phyloP scores from a whole-genome alignment of 2,888 invertebrate genomes.

The Nipponacmea schrenckii region DNA sequence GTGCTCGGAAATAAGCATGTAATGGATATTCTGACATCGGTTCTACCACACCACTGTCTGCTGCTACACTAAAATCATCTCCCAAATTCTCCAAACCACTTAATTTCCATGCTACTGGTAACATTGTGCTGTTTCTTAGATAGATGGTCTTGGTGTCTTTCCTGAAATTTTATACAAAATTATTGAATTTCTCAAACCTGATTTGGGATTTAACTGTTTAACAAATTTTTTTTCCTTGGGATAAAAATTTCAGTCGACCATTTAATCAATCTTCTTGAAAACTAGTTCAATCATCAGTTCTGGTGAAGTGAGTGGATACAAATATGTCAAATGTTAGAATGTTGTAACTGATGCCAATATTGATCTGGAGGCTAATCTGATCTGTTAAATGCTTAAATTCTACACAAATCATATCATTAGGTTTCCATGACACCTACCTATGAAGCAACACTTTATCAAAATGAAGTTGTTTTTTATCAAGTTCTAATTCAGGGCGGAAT shows the following conservation, averaged over 20 bases:
- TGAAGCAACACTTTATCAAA: constrained; percentile 69
- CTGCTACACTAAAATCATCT: constrained; percentile 67
- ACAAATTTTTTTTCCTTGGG: too few relatives aligned
- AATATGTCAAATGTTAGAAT: too few relatives aligned
- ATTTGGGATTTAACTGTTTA: too few relatives aligned
- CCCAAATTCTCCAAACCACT: constrained; percentile 67
- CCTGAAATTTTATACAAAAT: constrained; percentile 41
- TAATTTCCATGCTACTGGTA: constrained; percentile 68
- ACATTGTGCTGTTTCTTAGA: constrained; percentile 65
- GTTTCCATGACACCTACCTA: constrained; percentile 48
- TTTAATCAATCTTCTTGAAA: too few relatives aligned
- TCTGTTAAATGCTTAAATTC: not conserved
- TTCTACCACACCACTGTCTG: constrained; percentile 66
- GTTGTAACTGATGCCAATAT: too few relatives aligned
- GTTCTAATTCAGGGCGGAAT: constrained; percentile 65
- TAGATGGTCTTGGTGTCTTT: constrained; percentile 68
- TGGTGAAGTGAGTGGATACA: too few relatives aligned
- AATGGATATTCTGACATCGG: constrained; percentile 65
- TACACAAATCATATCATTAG: not conserved
- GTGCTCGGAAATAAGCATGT: constrained; percentile 67
- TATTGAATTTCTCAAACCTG: not conserved
- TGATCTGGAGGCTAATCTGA: too few relatives aligned
- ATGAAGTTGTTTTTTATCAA: constrained; percentile 66
- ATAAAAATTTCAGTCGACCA: too few relatives aligned
- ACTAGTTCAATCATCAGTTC: too few relatives aligned